A percentile compares a stretch with the other conserved stretches of the same genome.
Conservation (phyloP, 1,140 invertebrate genomes). For the Drosophila tristis region DNA sequence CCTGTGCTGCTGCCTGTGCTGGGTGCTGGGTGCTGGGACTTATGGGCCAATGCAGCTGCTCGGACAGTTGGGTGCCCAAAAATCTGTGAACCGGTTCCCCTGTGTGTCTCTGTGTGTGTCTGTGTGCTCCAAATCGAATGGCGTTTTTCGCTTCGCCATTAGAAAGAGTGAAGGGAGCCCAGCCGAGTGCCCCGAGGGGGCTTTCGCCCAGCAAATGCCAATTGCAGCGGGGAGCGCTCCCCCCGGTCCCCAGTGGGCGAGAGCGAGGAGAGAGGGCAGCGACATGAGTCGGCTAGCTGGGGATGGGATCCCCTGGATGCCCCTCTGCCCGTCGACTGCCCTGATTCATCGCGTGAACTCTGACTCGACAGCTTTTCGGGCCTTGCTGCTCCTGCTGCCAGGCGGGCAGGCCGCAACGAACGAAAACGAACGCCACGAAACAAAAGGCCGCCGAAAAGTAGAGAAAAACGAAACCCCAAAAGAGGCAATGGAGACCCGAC, state of each 20-base stretch:
- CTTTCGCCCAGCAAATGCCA: conserved; percentile 34
- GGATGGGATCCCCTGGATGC: too few species aligned
- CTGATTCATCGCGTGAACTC: conserved; percentile 31
- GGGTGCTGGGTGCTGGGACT: conserved; percentile 5
- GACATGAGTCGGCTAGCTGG: conserved; percentile 18
- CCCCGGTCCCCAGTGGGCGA: neutral
- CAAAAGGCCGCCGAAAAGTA: conserved; percentile 43
- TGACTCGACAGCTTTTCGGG: conserved; percentile 16
- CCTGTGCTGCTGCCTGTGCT: too few species aligned
- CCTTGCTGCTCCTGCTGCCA: too few species aligned
- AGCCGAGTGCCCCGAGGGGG: neutral
- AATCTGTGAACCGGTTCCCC: conserved; percentile 12
- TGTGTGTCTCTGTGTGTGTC: conserved; percentile 5
- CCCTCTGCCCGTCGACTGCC: neutral
- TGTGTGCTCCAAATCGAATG: conserved; percentile 43
- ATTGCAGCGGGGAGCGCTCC: conserved; percentile 23
- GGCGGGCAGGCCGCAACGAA: conserved; percentile 2
- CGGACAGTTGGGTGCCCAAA: conserved; percentile 32
- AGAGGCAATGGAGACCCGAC: neutral
- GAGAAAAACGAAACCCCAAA: neutral
- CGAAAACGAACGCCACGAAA: conserved; percentile 7
- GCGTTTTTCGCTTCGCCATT: conserved; percentile 25
- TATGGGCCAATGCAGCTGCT: too few species aligned
- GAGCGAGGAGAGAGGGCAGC: conserved; percentile 16
- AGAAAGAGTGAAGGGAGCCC: conserved; percentile 20